phyloP scores from a whole-genome alignment of 1,140 invertebrate species.

The Drosophila nasuta region DNA sequence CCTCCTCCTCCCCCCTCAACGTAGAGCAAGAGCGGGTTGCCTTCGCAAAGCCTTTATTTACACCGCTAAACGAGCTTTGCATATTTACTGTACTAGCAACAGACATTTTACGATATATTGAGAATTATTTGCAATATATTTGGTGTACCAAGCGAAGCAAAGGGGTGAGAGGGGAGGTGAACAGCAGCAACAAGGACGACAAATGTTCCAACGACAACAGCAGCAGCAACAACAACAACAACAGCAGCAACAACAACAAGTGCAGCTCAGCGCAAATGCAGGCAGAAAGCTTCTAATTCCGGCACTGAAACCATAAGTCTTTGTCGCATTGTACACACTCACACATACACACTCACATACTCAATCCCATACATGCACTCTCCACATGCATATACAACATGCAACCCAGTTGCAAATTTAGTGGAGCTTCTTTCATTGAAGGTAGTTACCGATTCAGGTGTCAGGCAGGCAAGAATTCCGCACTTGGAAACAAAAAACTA shows the following conservation, averaged over 20 bases:
- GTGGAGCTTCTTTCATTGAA: background rate
- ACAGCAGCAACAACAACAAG: slow-evolving; percentile 56
- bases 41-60: slow-evolving; percentile 48
- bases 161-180: background rate
- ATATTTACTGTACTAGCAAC: slow-evolving; percentile 80
- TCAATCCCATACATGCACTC: slow-evolving; percentile 18
- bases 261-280: slow-evolving; percentile 73
- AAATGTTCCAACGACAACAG: slow-evolving; percentile 75
- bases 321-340: slow-evolving; percentile 76
- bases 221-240: slow-evolving; percentile 53
- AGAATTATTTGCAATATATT: slow-evolving; percentile 83
- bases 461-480: too few relatives aligned
- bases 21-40: slow-evolving; percentile 10
- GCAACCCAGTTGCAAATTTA: slow-evolving; percentile 33
- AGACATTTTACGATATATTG: slow-evolving; percentile 84
- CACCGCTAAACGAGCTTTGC: slow-evolving; percentile 80
- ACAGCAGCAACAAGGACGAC: slow-evolving; percentile 80
- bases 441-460: background rate
- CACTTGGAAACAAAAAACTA: too few relatives aligned
- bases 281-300: slow-evolving; percentile 83
- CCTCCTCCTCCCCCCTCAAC: background rate
- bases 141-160: slow-evolving; percentile 37
- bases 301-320: slow-evolving; percentile 82
- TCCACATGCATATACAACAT: slow-evolving; percentile 15
- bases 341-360: slow-evolving; percentile 26